These are phyloP conservation scores for Gavialis gangeticus DNA, from an alignment of 2,113 vertebrate species.

Conservation along the genomic window DNA sequence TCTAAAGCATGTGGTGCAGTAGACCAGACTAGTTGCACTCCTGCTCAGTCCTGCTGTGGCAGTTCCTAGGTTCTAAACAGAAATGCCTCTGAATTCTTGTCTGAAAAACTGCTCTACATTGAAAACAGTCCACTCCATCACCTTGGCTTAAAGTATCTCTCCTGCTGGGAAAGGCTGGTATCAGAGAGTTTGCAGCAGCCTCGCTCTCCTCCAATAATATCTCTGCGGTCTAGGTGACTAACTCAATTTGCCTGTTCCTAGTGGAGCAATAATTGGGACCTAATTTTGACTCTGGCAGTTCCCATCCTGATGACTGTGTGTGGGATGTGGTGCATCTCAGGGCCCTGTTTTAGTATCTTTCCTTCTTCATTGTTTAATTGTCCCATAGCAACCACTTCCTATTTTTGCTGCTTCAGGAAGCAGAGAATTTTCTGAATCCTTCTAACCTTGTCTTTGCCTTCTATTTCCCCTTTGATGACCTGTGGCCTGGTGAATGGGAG, in stretches of 20 bases:
- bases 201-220: too few relatives aligned
- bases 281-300: background rate
- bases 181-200: background rate
- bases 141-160: background rate
- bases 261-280: accelerated
- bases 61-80: background rate
- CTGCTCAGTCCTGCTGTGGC: background rate
- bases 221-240: background rate
- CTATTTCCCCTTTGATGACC: background rate
- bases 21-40: background rate
- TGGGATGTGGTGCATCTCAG: background rate
- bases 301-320: background rate
- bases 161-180: background rate
- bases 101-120: background rate
- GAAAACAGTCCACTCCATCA: background rate
- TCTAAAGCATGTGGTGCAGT: background rate
- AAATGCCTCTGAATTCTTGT: background rate
- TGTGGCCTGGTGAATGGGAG: slow-evolving; percentile 2
- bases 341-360: background rate
- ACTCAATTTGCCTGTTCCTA: background rate
- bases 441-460: background rate
- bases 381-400: background rate
- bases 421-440: background rate
- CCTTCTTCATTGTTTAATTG: slow-evolving; percentile 4
- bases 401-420: slow-evolving; percentile 4